These are phyloP conservation scores for Hesperia comma DNA, from an alignment of 2,888 invertebrate species.

Conservation along the genomic window DNA sequence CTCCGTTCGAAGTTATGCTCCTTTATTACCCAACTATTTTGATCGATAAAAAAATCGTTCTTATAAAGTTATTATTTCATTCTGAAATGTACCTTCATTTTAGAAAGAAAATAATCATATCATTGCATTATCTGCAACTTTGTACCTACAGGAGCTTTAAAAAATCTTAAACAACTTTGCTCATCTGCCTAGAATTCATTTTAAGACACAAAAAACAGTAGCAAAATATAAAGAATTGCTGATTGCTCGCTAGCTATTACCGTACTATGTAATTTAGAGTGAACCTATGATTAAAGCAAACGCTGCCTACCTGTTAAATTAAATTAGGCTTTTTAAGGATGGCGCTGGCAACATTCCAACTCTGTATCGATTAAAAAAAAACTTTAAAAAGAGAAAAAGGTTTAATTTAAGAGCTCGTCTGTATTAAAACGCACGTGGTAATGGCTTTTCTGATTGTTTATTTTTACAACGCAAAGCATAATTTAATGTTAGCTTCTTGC, in stretches of 20 bases:
- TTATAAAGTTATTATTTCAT: no score
- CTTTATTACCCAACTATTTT: no score
- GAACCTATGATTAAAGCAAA: conserved; percentile 80
- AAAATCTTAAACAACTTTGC: neutral
- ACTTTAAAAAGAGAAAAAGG: conserved; percentile 66
- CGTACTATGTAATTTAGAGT: conserved; percentile 77
- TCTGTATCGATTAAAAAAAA: conserved; percentile 61
- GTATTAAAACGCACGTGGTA: conserved; percentile 73
- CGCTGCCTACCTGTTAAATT: conserved; percentile 83
- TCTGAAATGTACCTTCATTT: no score
- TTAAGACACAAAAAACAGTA: conserved; percentile 73
- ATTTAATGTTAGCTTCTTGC: conserved; percentile 43
- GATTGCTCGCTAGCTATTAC: conserved; percentile 80
- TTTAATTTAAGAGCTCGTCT: conserved; percentile 74
- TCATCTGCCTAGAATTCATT: conserved; percentile 50
- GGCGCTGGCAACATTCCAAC: conserved; percentile 69
- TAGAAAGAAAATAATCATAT: no score
- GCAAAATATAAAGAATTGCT: conserved; percentile 81
- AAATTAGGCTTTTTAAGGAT: conserved; percentile 82
- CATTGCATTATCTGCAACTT: no score
- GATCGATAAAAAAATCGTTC: no score
- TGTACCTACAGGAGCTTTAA: no score
- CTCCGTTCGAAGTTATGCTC: no score
- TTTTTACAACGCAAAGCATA: conserved; percentile 38
- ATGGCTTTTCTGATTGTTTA: conserved; percentile 63